Percentiles rank a stretch among this genome's conserved stretches.
Conservation (phyloP, 2,113 vertebrate species). For the Maccullochella peelii region DNA sequence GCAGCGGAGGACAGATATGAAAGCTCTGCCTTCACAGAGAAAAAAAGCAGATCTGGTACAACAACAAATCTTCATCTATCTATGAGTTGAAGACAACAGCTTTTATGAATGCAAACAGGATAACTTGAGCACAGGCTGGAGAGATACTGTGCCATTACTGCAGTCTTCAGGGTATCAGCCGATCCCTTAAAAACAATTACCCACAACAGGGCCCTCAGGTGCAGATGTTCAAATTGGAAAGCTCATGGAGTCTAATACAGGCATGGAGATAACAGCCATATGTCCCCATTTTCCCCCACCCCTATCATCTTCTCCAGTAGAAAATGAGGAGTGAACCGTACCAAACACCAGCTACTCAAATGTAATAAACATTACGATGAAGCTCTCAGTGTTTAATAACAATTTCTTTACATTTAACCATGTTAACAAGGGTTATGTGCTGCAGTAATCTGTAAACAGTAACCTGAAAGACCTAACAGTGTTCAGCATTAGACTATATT, state of each 20-base stretch:
- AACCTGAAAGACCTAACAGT: background rate
- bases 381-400: background rate
- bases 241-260: conserved; percentile 29
- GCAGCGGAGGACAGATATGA: conserved; percentile 24
- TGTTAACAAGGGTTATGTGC: background rate
- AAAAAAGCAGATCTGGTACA: conserved; percentile 1
- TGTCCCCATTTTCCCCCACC: conserved; percentile 4
- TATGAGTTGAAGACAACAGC: conserved; percentile 22
- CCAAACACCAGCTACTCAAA: background rate
- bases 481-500: background rate
- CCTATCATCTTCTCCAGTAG: background rate
- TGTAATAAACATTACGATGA: conserved; percentile 14
- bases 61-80: conserved; percentile 29
- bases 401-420: background rate
- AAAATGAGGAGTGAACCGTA: conserved; percentile 5
- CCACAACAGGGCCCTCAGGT: conserved; percentile 47
- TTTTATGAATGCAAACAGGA: conserved; percentile 53
- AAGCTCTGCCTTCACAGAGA: conserved; percentile 15
- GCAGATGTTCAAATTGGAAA: conserved; percentile 60
- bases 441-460: background rate
- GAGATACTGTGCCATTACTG: conserved; percentile 38
- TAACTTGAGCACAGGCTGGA: conserved; percentile 39
- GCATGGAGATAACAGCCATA: conserved; percentile 25
- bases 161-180: conserved; percentile 28
- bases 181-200: conserved; percentile 68